phyloP scores from a whole-genome alignment of 2,113 vertebrate species.

The Probosciger aterrimus region DNA sequence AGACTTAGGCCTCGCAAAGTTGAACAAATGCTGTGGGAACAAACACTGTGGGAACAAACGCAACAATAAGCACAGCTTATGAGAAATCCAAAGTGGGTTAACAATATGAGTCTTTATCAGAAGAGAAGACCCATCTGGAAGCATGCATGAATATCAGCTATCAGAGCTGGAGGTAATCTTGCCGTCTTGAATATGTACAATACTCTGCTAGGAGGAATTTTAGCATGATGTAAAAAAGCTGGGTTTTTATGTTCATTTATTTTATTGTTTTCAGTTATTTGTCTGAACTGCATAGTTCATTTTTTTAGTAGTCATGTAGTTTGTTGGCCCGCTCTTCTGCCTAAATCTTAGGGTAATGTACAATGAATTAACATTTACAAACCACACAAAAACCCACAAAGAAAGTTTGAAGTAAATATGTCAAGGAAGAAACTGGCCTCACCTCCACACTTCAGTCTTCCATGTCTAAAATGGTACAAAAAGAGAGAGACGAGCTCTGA shows the following conservation, averaged over 20 bases:
- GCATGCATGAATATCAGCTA: not conserved
- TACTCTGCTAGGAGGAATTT: not conserved
- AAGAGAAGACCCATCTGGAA: not conserved
- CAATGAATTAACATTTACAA: not conserved
- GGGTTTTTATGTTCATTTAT: not conserved
- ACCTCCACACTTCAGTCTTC: not conserved
- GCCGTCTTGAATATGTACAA: not conserved
- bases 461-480: not conserved
- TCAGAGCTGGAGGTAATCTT: not conserved
- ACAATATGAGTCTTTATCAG: not conserved
- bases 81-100: not conserved
- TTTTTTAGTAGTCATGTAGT: not conserved
- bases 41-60: not conserved
- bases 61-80: not conserved
- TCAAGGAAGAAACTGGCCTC: not conserved
- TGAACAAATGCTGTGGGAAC: not conserved
- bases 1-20: not conserved
- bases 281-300: not conserved
- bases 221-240: not conserved
- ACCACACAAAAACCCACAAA: not conserved
- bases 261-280: not conserved
- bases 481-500: not conserved
- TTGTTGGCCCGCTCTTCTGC: not conserved
- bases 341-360: not conserved
- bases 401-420: not conserved